Percentiles rank a stretch among this genome's conserved stretches.
These are phyloP conservation scores for Leistus spinibarbis DNA, from an alignment of 2,888 invertebrate genomes.

Conservation along the genomic window DNA sequence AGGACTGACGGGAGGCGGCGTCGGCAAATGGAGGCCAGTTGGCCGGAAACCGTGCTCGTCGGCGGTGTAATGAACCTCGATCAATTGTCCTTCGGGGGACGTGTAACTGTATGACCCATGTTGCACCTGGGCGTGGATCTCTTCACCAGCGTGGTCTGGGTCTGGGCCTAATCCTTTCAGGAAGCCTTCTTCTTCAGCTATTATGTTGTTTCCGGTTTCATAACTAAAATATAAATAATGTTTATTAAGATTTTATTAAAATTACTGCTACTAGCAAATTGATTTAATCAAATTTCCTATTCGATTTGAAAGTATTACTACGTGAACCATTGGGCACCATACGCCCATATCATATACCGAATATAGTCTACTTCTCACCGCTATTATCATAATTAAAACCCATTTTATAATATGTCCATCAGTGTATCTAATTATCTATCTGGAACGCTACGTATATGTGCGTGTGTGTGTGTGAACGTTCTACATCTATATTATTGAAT, in stretches of 20 bases:
- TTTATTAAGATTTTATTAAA: not conserved
- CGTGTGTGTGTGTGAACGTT: too few relatives aligned
- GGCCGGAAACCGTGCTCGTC: slow-evolving; percentile 84
- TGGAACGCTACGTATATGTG: too few relatives aligned
- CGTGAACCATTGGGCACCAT: too few relatives aligned
- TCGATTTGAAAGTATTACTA: too few relatives aligned
- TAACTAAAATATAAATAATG: slow-evolving; percentile 61
- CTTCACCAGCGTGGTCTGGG: slow-evolving; percentile 61
- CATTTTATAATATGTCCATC: too few relatives aligned
- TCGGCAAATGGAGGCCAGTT: slow-evolving; percentile 81
- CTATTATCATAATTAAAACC: too few relatives aligned
- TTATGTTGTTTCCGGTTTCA: slow-evolving; percentile 83
- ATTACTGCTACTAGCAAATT: too few relatives aligned
- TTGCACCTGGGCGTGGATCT: slow-evolving; percentile 73
- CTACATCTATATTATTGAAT: too few relatives aligned
- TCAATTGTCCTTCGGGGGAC: slow-evolving; percentile 77
- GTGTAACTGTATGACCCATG: slow-evolving; percentile 80
- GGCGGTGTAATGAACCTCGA: slow-evolving; percentile 78
- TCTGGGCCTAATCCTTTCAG: slow-evolving; percentile 65
- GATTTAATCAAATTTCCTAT: too few relatives aligned
- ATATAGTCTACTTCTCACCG: too few relatives aligned
- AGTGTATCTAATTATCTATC: too few relatives aligned
- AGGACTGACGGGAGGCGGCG: slow-evolving; percentile 80
- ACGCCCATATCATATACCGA: too few relatives aligned
- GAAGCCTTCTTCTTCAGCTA: slow-evolving; percentile 79